Conservation (phyloP, 2,113 vertebrate species). For the Bungarus multicinctus region DNA sequence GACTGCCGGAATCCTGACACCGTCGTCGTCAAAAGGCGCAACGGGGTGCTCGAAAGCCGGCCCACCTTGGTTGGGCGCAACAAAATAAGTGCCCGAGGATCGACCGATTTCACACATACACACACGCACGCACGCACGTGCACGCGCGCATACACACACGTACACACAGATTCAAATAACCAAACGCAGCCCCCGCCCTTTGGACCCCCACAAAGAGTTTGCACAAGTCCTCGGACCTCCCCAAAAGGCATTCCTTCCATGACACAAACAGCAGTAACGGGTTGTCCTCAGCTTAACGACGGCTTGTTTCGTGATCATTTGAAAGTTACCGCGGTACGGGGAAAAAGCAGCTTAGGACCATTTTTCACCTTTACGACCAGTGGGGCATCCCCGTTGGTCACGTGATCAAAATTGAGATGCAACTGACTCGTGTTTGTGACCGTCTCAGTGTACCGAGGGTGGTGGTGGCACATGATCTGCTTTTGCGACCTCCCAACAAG, state of each 20-base stretch:
- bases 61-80: rapidly evolving
- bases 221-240: not conserved
- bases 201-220: not conserved
- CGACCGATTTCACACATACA: not conserved
- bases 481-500: rapidly evolving
- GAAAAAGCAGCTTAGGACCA: not conserved
- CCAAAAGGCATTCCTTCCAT: not conserved
- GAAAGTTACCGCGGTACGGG: not conserved
- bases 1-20: too few species aligned
- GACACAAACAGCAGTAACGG: not conserved
- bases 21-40: not conserved
- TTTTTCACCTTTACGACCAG: not conserved
- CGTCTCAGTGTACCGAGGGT: rapidly evolving
- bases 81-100: not conserved
- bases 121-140: too few species aligned
- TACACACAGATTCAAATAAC: not conserved
- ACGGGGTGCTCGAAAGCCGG: not conserved
- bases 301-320: not conserved
- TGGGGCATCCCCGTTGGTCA: not conserved
- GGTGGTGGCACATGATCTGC: too few species aligned
- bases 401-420: not conserved
- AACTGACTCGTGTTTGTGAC: not conserved
- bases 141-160: not conserved
- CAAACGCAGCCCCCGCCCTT: not conserved
- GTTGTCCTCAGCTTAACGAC: not conserved